Percentiles rank a stretch among this genome's conserved stretches.
Evolutionary conservation across 2,888 invertebrate species (phyloP).

Genomic region (Netelia melanura): DNA sequence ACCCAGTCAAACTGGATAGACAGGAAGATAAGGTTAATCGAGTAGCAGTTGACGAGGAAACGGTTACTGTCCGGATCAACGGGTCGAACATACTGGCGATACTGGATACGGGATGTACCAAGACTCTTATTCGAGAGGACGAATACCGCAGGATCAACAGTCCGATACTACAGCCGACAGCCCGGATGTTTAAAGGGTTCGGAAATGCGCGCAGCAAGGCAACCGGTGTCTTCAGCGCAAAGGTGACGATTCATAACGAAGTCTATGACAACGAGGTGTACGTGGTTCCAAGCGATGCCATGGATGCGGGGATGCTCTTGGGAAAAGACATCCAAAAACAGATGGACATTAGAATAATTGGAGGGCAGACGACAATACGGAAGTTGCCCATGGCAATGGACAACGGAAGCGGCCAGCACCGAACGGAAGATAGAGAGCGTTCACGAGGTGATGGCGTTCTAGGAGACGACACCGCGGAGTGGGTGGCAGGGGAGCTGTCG

Average conservation of each 20-base stretch:
- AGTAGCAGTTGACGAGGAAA: background rate
- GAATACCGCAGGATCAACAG: conserved; percentile 43
- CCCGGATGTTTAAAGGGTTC: conserved; percentile 35
- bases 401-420: no score
- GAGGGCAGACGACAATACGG: conserved; percentile 33
- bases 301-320: conserved; percentile 22
- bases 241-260: conserved; percentile 23
- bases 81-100: conserved; percentile 42
- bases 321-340: conserved; percentile 47
- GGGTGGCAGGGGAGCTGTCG: no score
- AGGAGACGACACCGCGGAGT: background rate
- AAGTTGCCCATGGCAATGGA: background rate
- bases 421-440: no score
- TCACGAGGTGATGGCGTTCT: no score
- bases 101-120: conserved; percentile 56
- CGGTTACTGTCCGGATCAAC: conserved; percentile 1
- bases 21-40: conserved; percentile 19
- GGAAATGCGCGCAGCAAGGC: conserved; percentile 46
- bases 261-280: conserved; percentile 42
- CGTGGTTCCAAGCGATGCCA: conserved; percentile 32
- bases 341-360: conserved; percentile 27
- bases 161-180: conserved; percentile 19
- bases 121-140: conserved; percentile 42
- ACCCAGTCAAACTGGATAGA: conserved; percentile 13
- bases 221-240: conserved; percentile 32